Percentiles rank a stretch among this genome's conserved stretches.
phyloP scores from a whole-genome alignment of 2,113 vertebrate species.

The Pomatostomus ruficeps region DNA sequence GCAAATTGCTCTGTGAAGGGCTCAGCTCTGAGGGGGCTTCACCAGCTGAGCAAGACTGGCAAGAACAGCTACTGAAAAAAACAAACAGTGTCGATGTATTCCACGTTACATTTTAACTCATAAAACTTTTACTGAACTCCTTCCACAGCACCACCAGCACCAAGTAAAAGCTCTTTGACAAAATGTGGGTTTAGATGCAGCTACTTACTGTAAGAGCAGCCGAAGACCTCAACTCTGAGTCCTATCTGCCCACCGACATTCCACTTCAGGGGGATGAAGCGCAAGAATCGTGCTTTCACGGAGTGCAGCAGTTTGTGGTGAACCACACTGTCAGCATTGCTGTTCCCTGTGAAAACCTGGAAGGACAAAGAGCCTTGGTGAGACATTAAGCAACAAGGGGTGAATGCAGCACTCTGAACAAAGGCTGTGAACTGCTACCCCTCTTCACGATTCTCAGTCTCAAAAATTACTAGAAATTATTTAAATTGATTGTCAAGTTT shows the following conservation, averaged over 20 bases:
- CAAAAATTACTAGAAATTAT: not conserved
- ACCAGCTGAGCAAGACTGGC: not conserved
- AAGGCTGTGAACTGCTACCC: not conserved
- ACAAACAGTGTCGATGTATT: not conserved
- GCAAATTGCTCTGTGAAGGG: not conserved
- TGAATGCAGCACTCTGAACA: not conserved
- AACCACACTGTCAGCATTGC: slow-evolving; percentile 83
- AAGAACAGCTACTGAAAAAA: not conserved
- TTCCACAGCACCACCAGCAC: not conserved
- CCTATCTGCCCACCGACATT: slow-evolving; percentile 81
- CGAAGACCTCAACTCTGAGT: slow-evolving; percentile 86
- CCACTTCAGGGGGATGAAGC: slow-evolving; percentile 88
- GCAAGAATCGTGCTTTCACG: slow-evolving; percentile 83
- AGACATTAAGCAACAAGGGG: not conserved
- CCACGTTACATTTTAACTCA: not conserved
- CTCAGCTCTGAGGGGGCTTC: not conserved
- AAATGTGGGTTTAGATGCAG: not conserved
- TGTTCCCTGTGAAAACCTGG: slow-evolving; percentile 86
- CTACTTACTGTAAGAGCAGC: slow-evolving; percentile 92
- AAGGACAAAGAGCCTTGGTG: slow-evolving; percentile 14
- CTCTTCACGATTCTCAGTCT: not conserved
- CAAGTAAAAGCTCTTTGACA: not conserved
- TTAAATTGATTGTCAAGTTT: not conserved
- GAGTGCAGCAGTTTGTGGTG: slow-evolving; percentile 86
- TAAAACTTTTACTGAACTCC: not conserved